These are phyloP conservation scores for Hydrolagus affinis DNA, from an alignment of 2,113 vertebrate genomes.

Conservation along the genomic window DNA sequence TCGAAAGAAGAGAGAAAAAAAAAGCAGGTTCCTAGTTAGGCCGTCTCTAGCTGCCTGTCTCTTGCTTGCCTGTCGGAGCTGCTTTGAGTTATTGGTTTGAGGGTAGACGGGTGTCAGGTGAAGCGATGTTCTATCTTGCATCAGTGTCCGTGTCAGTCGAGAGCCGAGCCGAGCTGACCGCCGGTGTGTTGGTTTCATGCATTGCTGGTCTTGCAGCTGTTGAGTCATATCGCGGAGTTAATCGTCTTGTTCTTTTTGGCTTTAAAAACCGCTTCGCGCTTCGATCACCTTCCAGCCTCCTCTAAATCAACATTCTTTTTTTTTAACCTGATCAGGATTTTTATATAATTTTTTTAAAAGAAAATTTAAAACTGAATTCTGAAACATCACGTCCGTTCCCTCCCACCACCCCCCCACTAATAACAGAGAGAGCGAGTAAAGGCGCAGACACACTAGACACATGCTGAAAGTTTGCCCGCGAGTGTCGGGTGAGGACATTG, in stretches of 20 bases:
- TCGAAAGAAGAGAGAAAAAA: background rate
- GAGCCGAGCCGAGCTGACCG: background rate
- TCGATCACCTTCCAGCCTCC: background rate
- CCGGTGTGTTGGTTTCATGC: background rate
- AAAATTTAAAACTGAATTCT: no score
- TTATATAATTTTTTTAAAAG: no score
- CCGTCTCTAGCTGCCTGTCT: background rate
- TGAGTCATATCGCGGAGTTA: background rate
- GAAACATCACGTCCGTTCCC: no score
- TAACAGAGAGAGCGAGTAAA: no score
- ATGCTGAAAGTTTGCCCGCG: no score
- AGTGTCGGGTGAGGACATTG: no score
- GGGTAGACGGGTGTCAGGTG: background rate
- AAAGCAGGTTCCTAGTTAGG: background rate
- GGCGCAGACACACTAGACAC: no score
- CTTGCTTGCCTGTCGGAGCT: no score
- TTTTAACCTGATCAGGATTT: no score
- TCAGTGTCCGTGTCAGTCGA: background rate
- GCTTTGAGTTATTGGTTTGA: no score
- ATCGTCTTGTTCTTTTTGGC: background rate
- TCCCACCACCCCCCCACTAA: no score
- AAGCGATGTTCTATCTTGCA: constrained; percentile 3
- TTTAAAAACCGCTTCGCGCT: constrained; percentile 9
- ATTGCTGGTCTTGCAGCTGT: background rate
- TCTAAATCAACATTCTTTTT: background rate